These are phyloP conservation scores for Piscicola geometra DNA, from an alignment of 2,888 invertebrate genomes.

Conservation along the genomic window DNA sequence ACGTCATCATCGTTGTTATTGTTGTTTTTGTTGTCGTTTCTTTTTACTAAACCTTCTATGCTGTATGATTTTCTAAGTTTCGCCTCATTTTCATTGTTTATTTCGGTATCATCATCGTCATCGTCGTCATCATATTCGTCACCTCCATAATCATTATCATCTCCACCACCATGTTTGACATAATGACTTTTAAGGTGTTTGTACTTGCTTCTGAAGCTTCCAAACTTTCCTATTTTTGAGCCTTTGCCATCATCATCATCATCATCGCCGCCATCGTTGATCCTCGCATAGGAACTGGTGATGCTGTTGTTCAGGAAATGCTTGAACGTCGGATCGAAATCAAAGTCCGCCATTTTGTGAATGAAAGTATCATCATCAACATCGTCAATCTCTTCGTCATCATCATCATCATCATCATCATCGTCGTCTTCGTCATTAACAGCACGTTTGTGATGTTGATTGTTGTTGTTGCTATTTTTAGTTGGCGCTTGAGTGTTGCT, in stretches of 20 bases:
- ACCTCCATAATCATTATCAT: no score
- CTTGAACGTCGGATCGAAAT: constrained; percentile 7
- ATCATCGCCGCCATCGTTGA: neutral
- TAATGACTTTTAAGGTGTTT: no score
- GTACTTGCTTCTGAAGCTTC: no score
- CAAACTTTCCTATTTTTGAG: neutral
- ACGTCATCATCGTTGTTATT: constrained; percentile 56
- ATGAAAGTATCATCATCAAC: constrained; percentile 13
- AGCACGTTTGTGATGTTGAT: neutral
- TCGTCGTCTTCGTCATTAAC: neutral
- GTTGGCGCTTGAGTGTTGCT: neutral
- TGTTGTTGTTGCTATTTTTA: no score
- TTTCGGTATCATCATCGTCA: constrained; percentile 8
- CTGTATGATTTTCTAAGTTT: neutral
- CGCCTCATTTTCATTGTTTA: neutral
- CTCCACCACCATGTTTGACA: no score
- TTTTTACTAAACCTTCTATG: neutral
- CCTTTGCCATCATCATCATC: neutral
- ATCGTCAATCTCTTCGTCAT: neutral
- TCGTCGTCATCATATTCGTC: constrained; percentile 12
- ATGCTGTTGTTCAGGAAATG: neutral
- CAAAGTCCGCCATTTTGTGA: neutral
- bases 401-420: neutral
- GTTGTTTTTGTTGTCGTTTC: neutral
- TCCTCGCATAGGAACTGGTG: neutral